phyloP scores from a whole-genome alignment of 2,113 vertebrate genomes.

The Rynchops niger region DNA sequence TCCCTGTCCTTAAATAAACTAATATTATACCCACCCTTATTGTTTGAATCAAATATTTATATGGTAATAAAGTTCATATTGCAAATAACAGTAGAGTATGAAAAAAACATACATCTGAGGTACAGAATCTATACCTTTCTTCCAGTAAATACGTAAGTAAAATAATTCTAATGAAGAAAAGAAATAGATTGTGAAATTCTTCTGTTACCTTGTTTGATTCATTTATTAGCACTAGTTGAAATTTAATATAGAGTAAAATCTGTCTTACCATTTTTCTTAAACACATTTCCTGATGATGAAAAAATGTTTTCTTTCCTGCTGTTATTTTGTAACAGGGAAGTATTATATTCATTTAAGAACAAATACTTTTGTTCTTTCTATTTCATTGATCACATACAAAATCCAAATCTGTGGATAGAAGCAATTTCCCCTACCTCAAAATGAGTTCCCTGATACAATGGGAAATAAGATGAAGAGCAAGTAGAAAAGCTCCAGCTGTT shows the following conservation, averaged over 20 bases:
- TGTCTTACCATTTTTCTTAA: conserved; percentile 17
- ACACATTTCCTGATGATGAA: not conserved
- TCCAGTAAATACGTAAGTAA: not conserved
- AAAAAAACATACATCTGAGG: not conserved
- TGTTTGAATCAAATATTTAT: conserved; percentile 14
- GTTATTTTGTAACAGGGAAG: not conserved
- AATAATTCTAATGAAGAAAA: not conserved
- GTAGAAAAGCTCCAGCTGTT: conserved; percentile 43
- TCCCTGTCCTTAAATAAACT: not conserved
- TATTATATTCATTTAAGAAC: conserved; percentile 44
- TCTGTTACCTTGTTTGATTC: not conserved
- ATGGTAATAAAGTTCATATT: not conserved
- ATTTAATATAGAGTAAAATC: conserved; percentile 8
- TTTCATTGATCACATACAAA: conserved; percentile 31
- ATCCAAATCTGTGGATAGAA: conserved; percentile 17
- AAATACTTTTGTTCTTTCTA: conserved; percentile 34
- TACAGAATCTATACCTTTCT: not conserved
- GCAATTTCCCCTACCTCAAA: conserved; percentile 5
- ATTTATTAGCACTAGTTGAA: conserved; percentile 25
- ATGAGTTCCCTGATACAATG: not conserved
- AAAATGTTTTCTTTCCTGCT: conserved; percentile 8
- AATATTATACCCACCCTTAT: not conserved
- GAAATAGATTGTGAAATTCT: not conserved
- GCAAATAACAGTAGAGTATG: not conserved
- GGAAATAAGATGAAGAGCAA: conserved; percentile 35